Conservation (phyloP, 92 coral and sea anemone species). For the Siderastrea radians region DNA sequence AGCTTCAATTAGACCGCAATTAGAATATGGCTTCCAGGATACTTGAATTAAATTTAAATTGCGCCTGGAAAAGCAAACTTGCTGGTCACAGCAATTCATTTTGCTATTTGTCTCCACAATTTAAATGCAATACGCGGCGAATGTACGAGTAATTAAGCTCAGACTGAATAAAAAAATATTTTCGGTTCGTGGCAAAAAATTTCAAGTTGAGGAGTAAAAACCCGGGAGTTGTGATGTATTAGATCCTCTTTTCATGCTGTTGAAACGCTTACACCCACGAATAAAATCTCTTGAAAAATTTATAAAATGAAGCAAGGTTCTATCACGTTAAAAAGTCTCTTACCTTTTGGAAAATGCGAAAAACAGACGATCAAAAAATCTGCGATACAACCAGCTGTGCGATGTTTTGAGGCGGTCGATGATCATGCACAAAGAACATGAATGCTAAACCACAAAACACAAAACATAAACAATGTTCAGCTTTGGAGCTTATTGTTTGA, state of each 20-base stretch:
- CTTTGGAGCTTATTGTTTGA: background rate
- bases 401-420: background rate
- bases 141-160: no score
- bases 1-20: background rate
- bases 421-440: background rate
- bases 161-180: background rate
- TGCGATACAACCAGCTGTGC: background rate
- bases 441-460: background rate
- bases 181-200: no score
- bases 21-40: background rate
- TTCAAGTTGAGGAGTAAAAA: no score
- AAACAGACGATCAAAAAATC: background rate
- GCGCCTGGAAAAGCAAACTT: conserved; percentile 1
- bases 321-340: background rate
- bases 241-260: background rate
- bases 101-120: no score
- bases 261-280: background rate
- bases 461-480: background rate
- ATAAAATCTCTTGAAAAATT: background rate
- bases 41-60: background rate
- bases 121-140: no score
- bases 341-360: background rate
- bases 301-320: background rate
- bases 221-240: no score
- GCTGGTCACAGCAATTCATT: background rate